Base-by-base conservation (phyloP, 2,113 vertebrate species). In the Neofelis nebulosa region DNA sequence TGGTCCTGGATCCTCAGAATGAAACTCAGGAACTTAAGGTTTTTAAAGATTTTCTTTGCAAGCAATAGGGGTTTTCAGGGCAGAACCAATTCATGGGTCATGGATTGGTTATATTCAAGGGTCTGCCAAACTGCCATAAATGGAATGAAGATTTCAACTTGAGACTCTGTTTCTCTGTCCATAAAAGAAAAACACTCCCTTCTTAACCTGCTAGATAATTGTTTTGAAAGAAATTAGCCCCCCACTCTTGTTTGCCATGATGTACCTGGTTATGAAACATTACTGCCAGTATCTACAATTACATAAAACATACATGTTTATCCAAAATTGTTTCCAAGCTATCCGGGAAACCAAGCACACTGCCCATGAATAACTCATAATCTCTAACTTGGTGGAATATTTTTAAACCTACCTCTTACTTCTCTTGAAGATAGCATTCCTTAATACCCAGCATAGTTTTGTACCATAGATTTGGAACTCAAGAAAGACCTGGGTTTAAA, bases 161-260 rank as follows among this genome's bases (percentile, higher is more conserved):
- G 55, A 88, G 76, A 36, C 41, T 78, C 31, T 41, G 18, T 36
- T 89, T 83, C 52, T 79, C 61, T 86, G 57, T 73, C 66, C 29
- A 31, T 79, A 74, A 88, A 73, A 90, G 80, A 65, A 82, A 93
- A 95, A 90, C 7, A 63, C 63, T 3, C 8, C 27, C 38, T 52
- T 4, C 29, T 25, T 1, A 19, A 5, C 19, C 31, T n/a, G 12
- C 50, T 61, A 93, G 82, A 86, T 38, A 84, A 81, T n/a, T 45
- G 55, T 89, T 92, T 87, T 89, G n/a, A 95, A 66, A 25, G 78
- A 96, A 89, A 96, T 82, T 15, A 97, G 69, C 18, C 19, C 45
- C 31, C 14, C 7, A 31, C 0, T 8, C 19, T 1, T 52, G 69
- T 92, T 82, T 52, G 71, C 50, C 33, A 61, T 93, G 82, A 57